Base-by-base conservation (phyloP, 2,797 vertebrate genomes). In the Arnoldichthys spilopterus region DNA sequence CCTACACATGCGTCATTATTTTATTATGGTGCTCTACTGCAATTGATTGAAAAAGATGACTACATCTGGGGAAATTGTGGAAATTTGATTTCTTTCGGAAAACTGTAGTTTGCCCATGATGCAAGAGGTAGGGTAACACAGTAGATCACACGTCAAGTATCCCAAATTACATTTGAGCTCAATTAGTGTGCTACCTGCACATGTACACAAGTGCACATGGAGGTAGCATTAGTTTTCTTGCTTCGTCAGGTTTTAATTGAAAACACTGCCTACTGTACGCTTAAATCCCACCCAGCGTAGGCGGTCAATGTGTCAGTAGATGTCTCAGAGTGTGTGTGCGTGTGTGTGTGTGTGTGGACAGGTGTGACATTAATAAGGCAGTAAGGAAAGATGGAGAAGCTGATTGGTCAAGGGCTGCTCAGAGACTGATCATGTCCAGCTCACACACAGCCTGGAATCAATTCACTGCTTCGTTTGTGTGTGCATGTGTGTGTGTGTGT, bases 321-420 rank as follows among this genome's bases (percentile, higher is more conserved):
- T 24, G 51, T 24, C 3, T 58, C 12, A 0, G 4, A 0, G 45
- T 53, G 62, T 53, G 30, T 68, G 64, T 43, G 63, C 54, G 45
- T 75, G 45, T 43, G 63, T 66, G 45, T 66, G 45, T 37, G 30
- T 69, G 43, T 62, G 45, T 69, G 53, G 62, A 78, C 37, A 63
- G 56, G 40, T 71, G 40, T 75, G 61, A 67, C 66, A 79, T 74
- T 73, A 68, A 62, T 72, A 62, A 77, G n/a, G 30, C 63, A 30
- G 68, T 59, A 11, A n/a, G 54, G 30, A 20, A 1, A 28, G 11
- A 76, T 73, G 18, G 47, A 73, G 58, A 77, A 40, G 37, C 20
- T 67, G 72, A 79, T 68, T 76, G 72, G 56, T 40, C 64, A 43
- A 7, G 40, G 54, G 54, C 43, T 83, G 73, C 63, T 34, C 43